phyloP scores from a whole-genome alignment of 2,888 invertebrate genomes.

The Bellardia pandia region DNA sequence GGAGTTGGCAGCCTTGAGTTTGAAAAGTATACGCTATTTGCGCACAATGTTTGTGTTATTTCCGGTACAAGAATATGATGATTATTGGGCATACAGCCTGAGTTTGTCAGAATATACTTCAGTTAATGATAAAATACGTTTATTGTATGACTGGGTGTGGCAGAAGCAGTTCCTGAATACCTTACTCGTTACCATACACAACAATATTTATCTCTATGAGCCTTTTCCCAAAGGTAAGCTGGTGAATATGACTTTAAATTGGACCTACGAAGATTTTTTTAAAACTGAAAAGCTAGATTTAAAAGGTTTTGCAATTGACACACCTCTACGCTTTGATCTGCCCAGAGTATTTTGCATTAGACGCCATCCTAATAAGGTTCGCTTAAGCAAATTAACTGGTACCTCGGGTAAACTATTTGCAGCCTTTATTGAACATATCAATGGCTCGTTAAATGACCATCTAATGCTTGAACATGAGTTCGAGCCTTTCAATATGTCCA shows the following conservation, averaged over 20 bases:
- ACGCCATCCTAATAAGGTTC: background rate
- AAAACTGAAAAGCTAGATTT: conserved; percentile 63
- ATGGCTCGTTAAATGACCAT: conserved; percentile 76
- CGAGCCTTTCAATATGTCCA: background rate
- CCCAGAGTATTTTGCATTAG: conserved; percentile 76
- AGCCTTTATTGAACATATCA: conserved; percentile 76
- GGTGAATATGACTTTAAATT: conserved; percentile 74
- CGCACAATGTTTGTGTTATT: conserved; percentile 77
- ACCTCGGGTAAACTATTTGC: conserved; percentile 76
- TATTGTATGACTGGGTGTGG: conserved; percentile 76
- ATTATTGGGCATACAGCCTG: background rate
- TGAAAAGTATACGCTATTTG: conserved; percentile 74
- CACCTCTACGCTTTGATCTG: conserved; percentile 77
- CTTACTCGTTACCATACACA: conserved; percentile 74
- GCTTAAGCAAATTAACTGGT: conserved; percentile 63
- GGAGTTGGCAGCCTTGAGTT: conserved; percentile 75
- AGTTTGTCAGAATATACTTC: conserved; percentile 50
- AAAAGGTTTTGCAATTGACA: conserved; percentile 74
- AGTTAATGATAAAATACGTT: conserved; percentile 62
- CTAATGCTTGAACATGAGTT: background rate
- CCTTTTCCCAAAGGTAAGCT: conserved; percentile 75
- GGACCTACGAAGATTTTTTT: conserved; percentile 75
- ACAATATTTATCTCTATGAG: conserved; percentile 74
- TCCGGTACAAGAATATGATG: conserved; percentile 67
- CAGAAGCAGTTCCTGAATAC: conserved; percentile 76